Evolutionary conservation across 2,888 invertebrate species (phyloP).

Genomic region (Petrophora chlorosata): DNA sequence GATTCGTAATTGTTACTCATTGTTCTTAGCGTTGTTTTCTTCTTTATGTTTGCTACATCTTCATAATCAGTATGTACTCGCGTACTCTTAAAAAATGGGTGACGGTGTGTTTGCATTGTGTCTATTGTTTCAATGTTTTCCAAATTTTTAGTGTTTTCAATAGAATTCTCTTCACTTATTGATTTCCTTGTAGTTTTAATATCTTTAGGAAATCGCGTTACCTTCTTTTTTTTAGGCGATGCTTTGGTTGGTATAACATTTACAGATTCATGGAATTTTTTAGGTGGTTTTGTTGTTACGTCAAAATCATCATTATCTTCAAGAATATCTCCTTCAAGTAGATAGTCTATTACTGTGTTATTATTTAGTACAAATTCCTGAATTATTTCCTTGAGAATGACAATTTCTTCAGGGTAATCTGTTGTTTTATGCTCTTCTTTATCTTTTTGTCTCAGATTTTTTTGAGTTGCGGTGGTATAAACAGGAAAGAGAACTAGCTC

Average conservation of each 20-base stretch:
- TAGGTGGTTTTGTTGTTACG: not conserved
- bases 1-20: not conserved
- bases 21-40: not conserved
- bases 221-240: no score
- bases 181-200: no score
- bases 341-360: slow-evolving; percentile 24
- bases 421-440: not conserved
- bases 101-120: not conserved
- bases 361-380: slow-evolving; percentile 26
- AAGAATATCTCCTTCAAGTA: slow-evolving; percentile 26
- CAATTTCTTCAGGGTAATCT: slow-evolving; percentile 5
- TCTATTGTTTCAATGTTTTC: no score
- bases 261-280: not conserved
- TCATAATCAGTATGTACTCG: not conserved
- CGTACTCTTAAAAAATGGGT: not conserved
- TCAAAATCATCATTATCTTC: slow-evolving; percentile 2
- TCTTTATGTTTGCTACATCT: not conserved
- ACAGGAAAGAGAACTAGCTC: no score
- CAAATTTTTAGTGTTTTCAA: no score
- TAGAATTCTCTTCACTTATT: no score
- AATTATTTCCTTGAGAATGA: slow-evolving; percentile 26
- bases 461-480: no score
- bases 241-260: not conserved
- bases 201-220: no score
- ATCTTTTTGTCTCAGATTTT: not conserved